phyloP scores from a whole-genome alignment of 2,113 vertebrate species.

The Acanthisitta chloris region DNA sequence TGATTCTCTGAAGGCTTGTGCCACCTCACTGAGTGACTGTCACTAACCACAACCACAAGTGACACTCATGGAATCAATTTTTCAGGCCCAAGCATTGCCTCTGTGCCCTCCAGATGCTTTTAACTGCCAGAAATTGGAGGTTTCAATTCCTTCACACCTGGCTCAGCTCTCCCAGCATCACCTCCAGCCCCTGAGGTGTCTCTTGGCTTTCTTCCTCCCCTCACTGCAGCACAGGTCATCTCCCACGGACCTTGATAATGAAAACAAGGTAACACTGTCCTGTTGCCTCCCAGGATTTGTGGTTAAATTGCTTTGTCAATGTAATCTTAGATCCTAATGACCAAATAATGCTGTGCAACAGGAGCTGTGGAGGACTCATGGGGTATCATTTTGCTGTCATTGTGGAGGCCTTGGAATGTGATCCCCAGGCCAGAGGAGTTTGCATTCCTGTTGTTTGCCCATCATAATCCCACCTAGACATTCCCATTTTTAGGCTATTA shows the following conservation, averaged over 20 bases:
- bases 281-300: constrained; percentile 12
- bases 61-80: neutral
- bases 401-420: constrained; percentile 13
- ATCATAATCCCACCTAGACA: neutral
- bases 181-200: neutral
- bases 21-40: neutral
- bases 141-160: no score
- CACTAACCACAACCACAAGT: neutral
- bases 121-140: neutral
- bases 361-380: neutral
- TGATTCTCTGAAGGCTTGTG: no score
- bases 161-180: neutral
- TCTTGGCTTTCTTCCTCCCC: neutral
- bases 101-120: fast-evolving
- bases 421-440: neutral
- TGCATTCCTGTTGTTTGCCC: neutral
- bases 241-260: neutral
- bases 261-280: neutral
- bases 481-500: constrained; percentile 24
- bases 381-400: neutral
- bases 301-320: constrained; percentile 26
- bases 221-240: neutral
- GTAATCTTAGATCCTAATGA: constrained; percentile 45
- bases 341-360: constrained; percentile 11
- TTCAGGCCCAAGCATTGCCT: neutral